Conservation (phyloP, 2,113 vertebrate genomes). For the Rhinopithecus roxellana region DNA sequence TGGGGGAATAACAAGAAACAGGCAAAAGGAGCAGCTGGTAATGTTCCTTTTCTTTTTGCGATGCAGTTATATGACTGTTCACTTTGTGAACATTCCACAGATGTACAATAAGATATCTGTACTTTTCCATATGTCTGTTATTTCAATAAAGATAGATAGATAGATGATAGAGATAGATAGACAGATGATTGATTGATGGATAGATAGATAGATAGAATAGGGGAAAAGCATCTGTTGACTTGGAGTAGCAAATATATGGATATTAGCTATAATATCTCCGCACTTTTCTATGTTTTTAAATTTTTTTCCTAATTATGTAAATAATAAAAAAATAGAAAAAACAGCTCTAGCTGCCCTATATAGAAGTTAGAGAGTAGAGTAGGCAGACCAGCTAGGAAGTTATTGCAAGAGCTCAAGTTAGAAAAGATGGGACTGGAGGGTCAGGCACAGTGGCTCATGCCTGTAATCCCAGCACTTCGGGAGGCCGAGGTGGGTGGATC, state of each 20-base stretch:
- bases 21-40: not conserved
- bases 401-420: not conserved
- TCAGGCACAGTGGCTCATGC: too few relatives aligned
- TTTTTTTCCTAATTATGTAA: conserved; percentile 14
- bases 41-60: not conserved
- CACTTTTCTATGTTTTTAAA: not conserved
- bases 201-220: not conserved
- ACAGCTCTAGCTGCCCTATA: not conserved
- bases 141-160: not conserved
- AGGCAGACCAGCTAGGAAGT: not conserved
- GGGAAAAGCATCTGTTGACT: not conserved
- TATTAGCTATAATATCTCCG: not conserved
- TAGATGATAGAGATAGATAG: too few relatives aligned
- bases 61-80: not conserved
- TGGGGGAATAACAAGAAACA: not conserved
- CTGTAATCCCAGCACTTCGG: too few relatives aligned
- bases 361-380: not conserved
- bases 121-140: not conserved
- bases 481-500: too few relatives aligned
- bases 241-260: not conserved
- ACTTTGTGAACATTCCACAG: not conserved
- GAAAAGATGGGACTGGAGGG: not conserved
- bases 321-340: not conserved
- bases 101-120: not conserved
- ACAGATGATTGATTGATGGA: too few relatives aligned